These are phyloP conservation scores for Biston stratarius DNA, from an alignment of 2,888 invertebrate genomes.

Conservation along the genomic window DNA sequence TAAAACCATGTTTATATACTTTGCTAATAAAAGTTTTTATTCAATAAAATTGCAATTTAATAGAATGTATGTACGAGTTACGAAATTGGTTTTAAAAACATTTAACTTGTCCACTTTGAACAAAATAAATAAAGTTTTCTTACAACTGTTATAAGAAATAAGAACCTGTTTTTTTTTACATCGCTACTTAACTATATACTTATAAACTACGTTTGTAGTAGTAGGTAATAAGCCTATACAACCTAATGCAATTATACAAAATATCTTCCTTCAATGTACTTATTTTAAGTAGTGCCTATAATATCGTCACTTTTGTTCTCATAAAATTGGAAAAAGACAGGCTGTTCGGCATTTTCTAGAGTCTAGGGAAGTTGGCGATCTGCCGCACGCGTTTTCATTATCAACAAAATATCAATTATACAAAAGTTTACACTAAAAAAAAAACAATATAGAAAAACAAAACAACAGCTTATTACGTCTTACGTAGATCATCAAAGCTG, in stretches of 20 bases:
- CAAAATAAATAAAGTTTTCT: slow-evolving; percentile 78
- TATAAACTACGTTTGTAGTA: slow-evolving; percentile 65
- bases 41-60: slow-evolving; percentile 71
- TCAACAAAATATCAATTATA: neutral
- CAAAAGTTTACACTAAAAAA: neutral
- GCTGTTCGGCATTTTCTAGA: slow-evolving; percentile 35
- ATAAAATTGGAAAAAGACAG: slow-evolving; percentile 50
- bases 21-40: slow-evolving; percentile 64
- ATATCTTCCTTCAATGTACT: slow-evolving; percentile 79
- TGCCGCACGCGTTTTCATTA: neutral
- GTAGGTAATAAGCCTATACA: slow-evolving; percentile 75
- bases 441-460: neutral
- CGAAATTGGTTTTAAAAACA: slow-evolving; percentile 67
- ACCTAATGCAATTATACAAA: slow-evolving; percentile 85
- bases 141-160: slow-evolving; percentile 65
- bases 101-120: slow-evolving; percentile 70
- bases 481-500: neutral
- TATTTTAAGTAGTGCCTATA: slow-evolving; percentile 73
- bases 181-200: slow-evolving; percentile 67
- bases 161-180: slow-evolving; percentile 74
- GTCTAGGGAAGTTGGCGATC: neutral
- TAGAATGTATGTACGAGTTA: slow-evolving; percentile 65
- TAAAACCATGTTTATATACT: slow-evolving; percentile 32
- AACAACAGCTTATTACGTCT: neutral
- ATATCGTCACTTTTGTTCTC: slow-evolving; percentile 79